phyloP scores from a whole-genome alignment of 2,888 invertebrate species.

The Drosophila austrosaltans region DNA sequence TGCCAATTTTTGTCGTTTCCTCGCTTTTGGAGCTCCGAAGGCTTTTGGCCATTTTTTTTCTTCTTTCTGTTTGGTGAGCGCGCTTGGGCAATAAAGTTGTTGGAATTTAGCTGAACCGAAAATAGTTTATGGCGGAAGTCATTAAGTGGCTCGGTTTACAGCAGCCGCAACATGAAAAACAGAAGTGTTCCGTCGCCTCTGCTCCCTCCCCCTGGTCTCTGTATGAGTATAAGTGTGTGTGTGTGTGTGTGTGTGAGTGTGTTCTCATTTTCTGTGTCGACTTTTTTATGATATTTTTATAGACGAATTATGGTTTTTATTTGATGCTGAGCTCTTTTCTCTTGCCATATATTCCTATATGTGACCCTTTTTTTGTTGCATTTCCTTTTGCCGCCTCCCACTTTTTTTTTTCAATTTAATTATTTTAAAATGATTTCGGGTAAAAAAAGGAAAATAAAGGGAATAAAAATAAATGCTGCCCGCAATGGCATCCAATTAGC shows the following conservation, averaged over 20 bases:
- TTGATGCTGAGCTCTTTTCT: slow-evolving; percentile 55
- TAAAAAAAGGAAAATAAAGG: slow-evolving; percentile 37
- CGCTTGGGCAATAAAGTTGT: slow-evolving; percentile 73
- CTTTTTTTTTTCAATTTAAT: slow-evolving; percentile 61
- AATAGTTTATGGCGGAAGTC: slow-evolving; percentile 79
- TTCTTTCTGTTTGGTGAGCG: slow-evolving; percentile 38
- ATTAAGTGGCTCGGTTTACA: slow-evolving; percentile 78
- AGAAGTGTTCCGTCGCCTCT: slow-evolving; percentile 69
- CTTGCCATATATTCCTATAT: slow-evolving; percentile 18
- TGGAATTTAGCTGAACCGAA: slow-evolving; percentile 78
- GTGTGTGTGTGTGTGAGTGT: slow-evolving; percentile 33
- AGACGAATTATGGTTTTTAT: slow-evolving; percentile 77
- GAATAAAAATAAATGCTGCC: slow-evolving; percentile 44
- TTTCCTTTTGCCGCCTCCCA: slow-evolving; percentile 30
- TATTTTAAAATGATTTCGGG: slow-evolving; percentile 72
- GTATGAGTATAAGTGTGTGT: slow-evolving; percentile 3
- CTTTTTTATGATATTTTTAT: slow-evolving; percentile 75
- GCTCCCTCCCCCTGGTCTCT: slow-evolving; percentile 7
- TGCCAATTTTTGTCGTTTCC: slow-evolving; percentile 70
- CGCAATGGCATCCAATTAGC: slow-evolving; percentile 64
- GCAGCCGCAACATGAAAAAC: slow-evolving; percentile 78
- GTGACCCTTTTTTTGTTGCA: slow-evolving; percentile 58
- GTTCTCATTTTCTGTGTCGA: slow-evolving; percentile 50
- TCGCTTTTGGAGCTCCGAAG: slow-evolving; percentile 18
- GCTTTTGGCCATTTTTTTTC: slow-evolving; percentile 27